Conservation (phyloP, 2,113 vertebrate species). For the Hypanus sabinus region DNA sequence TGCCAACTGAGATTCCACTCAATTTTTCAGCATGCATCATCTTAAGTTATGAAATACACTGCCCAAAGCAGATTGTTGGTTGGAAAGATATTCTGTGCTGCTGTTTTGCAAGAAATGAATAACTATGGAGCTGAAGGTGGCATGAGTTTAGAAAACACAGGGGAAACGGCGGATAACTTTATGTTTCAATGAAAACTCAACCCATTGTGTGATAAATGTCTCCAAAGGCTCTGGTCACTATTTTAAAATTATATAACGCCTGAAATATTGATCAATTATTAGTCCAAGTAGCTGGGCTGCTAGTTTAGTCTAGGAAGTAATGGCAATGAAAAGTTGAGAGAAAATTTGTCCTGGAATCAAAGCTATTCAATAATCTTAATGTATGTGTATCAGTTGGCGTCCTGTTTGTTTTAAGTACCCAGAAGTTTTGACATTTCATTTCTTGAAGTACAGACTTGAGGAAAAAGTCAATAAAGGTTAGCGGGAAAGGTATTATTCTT, state of each 20-base stretch:
- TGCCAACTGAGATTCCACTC: neutral
- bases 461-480: neutral
- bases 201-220: neutral
- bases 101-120: neutral
- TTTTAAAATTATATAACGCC: neutral
- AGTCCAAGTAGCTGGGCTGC: neutral
- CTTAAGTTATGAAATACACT: neutral
- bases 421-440: neutral
- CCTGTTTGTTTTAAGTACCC: neutral
- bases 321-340: neutral
- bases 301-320: neutral
- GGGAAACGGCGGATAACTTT: neutral
- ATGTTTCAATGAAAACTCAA: neutral
- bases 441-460: neutral
- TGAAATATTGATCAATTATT: neutral
- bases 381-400: neutral
- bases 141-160: neutral
- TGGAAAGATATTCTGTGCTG: neutral
- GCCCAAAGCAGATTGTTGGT: neutral
- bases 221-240: neutral
- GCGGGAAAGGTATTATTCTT: neutral
- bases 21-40: neutral
- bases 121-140: neutral
- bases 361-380: neutral
- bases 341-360: neutral